Conservation (phyloP, 2,797 vertebrate species). For the Melanotaenia nigrans region DNA sequence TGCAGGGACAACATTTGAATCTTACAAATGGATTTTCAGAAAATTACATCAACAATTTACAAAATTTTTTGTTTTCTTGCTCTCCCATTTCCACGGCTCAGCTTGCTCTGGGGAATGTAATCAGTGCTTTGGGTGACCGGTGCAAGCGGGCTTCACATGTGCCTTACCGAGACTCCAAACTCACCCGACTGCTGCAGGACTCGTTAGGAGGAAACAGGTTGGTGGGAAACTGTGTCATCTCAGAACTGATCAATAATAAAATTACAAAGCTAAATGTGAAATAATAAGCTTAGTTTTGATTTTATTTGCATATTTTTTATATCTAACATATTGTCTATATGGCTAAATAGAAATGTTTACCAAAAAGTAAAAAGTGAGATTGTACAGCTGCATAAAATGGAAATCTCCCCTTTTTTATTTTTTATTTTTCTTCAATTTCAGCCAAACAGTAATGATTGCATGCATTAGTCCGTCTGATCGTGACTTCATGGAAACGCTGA, state of each 20-base stretch:
- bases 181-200: conserved; percentile 95
- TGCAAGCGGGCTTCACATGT: conserved; percentile 95
- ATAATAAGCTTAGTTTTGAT: not conserved
- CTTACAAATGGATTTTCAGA: not conserved
- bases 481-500: conserved; percentile 99
- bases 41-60: not conserved
- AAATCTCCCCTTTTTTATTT: conserved; percentile 36
- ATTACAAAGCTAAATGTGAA: not conserved
- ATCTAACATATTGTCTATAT: not conserved
- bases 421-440: conserved; percentile 57
- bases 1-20: not conserved
- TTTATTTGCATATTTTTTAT: not conserved
- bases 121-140: conserved; percentile 96
- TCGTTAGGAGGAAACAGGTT: conserved; percentile 98
- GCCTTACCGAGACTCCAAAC: conserved; percentile 96
- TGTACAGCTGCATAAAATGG: no score
- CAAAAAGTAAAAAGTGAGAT: no score
- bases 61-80: not conserved
- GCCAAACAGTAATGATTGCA: conserved; percentile 98
- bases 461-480: conserved; percentile 97
- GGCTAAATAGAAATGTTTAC: no score
- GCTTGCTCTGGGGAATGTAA: conserved; percentile 97
- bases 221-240: conserved; percentile 18
- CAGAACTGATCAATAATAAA: not conserved
- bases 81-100: conserved; percentile 54